Percentiles rank a stretch among this genome's conserved stretches.
Evolutionary conservation across 1,140 invertebrate species (phyloP).

Genomic region (Branchinecta lynchi): DNA sequence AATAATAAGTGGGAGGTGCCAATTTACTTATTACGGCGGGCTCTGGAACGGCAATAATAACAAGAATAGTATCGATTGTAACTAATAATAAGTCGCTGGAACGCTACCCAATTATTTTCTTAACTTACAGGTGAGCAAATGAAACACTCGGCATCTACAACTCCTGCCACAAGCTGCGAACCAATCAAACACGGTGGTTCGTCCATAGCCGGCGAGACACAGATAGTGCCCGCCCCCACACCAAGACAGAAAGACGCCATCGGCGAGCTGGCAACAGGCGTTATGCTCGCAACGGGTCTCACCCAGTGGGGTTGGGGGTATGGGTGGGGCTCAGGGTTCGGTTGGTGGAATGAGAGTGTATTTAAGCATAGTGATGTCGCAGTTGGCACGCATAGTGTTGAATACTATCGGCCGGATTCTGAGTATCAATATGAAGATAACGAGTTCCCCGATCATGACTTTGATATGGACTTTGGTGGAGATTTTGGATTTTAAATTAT

Average conservation of each 20-base stretch:
- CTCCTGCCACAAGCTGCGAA: not conserved
- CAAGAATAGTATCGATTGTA: too few relatives aligned
- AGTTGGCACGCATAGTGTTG: not conserved
- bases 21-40: too few relatives aligned
- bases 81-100: too few relatives aligned
- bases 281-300: constrained; percentile 20
- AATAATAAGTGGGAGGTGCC: too few relatives aligned
- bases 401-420: constrained; percentile 10
- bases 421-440: constrained; percentile 17
- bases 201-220: not conserved
- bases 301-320: constrained; percentile 20
- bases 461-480: constrained; percentile 20
- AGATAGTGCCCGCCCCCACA: not conserved
- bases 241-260: not conserved
- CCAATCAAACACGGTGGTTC: not conserved
- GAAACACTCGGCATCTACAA: too few relatives aligned
- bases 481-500: constrained; percentile 17
- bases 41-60: too few relatives aligned
- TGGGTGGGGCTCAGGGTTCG: constrained; percentile 18
- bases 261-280: constrained; percentile 19
- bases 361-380: too few relatives aligned
- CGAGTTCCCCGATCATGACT: constrained; percentile 19
- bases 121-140: too few relatives aligned
- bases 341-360: constrained; percentile 13
- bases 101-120: too few relatives aligned